These are phyloP conservation scores for Oxyura jamaicensis DNA, from an alignment of 2,113 vertebrate genomes.

Conservation along the genomic window DNA sequence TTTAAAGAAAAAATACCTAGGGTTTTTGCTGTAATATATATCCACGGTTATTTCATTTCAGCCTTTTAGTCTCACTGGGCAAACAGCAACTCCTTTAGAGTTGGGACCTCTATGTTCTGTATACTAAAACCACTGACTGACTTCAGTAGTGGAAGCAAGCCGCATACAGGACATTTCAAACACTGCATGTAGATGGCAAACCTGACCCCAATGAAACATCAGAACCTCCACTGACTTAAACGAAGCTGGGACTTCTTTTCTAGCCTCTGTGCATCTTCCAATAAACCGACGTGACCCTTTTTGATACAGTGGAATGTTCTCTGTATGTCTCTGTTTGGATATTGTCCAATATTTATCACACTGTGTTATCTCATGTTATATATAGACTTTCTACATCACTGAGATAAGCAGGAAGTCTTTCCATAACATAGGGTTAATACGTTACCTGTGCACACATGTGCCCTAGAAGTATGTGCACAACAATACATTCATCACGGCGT, in stretches of 20 bases:
- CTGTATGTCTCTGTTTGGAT: neutral
- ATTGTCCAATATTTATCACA: neutral
- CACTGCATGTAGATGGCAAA: fast-evolving
- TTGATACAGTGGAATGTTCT: fast-evolving
- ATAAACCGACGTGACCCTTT: neutral
- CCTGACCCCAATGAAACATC: neutral
- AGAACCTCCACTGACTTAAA: neutral
- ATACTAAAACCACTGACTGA: neutral
- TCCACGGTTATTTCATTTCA: neutral
- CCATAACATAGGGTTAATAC: neutral
- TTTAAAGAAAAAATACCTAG: neutral
- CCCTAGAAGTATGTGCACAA: neutral
- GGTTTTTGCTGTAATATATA: neutral
- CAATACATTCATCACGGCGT: neutral
- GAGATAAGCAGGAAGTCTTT: neutral
- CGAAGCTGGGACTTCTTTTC: neutral
- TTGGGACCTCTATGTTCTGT: neutral
- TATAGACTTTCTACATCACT: neutral
- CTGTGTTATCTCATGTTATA: neutral
- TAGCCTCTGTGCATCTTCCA: neutral
- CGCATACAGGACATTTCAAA: neutral
- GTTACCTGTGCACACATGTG: neutral
- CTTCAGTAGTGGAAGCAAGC: neutral
- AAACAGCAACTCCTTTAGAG: neutral
- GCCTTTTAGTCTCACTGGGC: neutral